phyloP scores from a whole-genome alignment of 2,113 vertebrate species.

The Dipodomys stephensi region DNA sequence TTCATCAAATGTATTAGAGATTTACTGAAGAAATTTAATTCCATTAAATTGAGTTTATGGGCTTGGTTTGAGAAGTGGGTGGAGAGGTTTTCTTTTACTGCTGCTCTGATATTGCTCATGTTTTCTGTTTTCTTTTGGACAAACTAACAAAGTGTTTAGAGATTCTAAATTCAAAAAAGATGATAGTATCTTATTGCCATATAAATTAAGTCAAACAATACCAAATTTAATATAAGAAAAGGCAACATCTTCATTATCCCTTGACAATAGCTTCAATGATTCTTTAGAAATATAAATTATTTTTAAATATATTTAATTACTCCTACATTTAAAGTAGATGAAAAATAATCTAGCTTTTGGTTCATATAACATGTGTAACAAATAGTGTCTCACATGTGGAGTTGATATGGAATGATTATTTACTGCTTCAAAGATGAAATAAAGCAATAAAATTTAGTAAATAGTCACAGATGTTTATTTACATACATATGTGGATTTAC shows the following conservation, averaged over 20 bases:
- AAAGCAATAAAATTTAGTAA: neutral
- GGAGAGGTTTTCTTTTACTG: neutral
- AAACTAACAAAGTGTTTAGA: neutral
- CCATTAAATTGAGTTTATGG: neutral
- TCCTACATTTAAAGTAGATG: neutral
- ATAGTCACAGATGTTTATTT: neutral
- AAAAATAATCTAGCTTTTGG: neutral
- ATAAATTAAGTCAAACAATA: neutral
- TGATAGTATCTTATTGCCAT: neutral
- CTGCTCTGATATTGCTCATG: neutral
- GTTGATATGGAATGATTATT: neutral
- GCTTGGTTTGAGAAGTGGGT: neutral
- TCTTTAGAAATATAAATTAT: neutral
- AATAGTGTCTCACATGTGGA: neutral
- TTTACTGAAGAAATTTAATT: neutral
- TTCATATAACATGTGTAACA: neutral
- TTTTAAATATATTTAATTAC: neutral
- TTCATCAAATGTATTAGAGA: neutral
- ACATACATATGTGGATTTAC: too few relatives aligned
- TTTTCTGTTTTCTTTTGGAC: neutral
- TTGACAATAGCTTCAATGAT: neutral
- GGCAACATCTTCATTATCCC: neutral
- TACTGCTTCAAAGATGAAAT: slow-evolving; percentile 8
- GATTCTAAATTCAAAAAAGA: neutral
- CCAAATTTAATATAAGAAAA: neutral